These are phyloP conservation scores for Callinectes sapidus DNA, from an alignment of 2,888 invertebrate genomes.

Conservation along the genomic window DNA sequence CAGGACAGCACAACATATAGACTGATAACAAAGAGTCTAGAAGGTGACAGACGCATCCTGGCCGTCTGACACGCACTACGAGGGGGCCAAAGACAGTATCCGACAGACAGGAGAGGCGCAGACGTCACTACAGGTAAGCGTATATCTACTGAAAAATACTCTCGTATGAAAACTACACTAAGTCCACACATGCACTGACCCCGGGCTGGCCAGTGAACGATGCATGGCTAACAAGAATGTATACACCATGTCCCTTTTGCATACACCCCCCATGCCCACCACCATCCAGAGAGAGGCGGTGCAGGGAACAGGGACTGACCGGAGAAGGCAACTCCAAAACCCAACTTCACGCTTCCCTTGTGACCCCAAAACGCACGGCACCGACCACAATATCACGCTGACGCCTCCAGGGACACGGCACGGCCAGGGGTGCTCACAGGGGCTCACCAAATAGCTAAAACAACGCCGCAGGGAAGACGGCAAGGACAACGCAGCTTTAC, in stretches of 20 bases:
- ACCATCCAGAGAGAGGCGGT: not conserved
- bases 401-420: not conserved
- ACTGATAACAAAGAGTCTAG: not conserved
- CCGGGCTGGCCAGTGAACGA: not conserved
- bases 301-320: not conserved
- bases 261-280: not conserved
- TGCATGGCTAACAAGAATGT: not conserved
- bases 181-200: not conserved
- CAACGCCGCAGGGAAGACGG: not conserved
- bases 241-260: slow-evolving; percentile 7
- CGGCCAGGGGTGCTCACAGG: not conserved
- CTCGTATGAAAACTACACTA: slow-evolving; percentile 22
- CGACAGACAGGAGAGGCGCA: not conserved
- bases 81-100: not conserved
- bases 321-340: slow-evolving; percentile 25
- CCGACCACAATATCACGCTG: not conserved
- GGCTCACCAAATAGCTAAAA: not conserved
- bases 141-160: slow-evolving; percentile 22
- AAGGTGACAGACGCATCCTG: not conserved
- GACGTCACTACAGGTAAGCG: not conserved
- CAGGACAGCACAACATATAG: not conserved
- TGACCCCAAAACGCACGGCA: not conserved
- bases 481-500: not conserved
- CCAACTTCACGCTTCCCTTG: not conserved
- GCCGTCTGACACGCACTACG: not conserved